Conservation (phyloP, 1,140 invertebrate species). For the Ceratina australensis region DNA sequence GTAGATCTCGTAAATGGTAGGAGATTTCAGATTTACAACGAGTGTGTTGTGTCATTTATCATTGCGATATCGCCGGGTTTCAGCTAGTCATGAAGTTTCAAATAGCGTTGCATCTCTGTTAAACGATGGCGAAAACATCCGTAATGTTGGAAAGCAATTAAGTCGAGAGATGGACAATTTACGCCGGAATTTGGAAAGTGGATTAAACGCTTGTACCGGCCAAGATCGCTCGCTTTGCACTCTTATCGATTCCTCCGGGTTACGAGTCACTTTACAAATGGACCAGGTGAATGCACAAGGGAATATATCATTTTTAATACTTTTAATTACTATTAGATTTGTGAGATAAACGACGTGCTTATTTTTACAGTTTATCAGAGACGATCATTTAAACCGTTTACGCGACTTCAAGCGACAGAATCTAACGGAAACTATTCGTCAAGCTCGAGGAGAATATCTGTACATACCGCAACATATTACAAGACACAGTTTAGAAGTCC, state of each 20-base stretch:
- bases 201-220: slow-evolving; percentile 80
- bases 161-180: slow-evolving; percentile 81
- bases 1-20: slow-evolving; percentile 83
- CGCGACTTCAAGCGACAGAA: slow-evolving; percentile 68
- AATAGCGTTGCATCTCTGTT: slow-evolving; percentile 78
- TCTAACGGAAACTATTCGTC: slow-evolving; percentile 73
- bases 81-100: slow-evolving; percentile 79
- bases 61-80: slow-evolving; percentile 22
- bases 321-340: background rate
- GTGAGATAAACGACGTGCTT: background rate
- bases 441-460: slow-evolving; percentile 75
- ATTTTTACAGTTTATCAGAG: slow-evolving; percentile 71
- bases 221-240: slow-evolving; percentile 84
- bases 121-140: slow-evolving; percentile 79
- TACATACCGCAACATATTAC: slow-evolving; percentile 75
- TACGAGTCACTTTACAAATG: slow-evolving; percentile 78
- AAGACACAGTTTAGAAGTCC: slow-evolving; percentile 70
- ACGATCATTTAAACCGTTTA: slow-evolving; percentile 71
- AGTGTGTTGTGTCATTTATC: background rate
- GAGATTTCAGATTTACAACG: background rate
- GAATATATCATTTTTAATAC: background rate
- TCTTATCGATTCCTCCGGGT: slow-evolving; percentile 82
- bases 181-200: slow-evolving; percentile 80
- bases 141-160: slow-evolving; percentile 79
- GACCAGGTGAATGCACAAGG: slow-evolving; percentile 70